Conservation (phyloP, 2,888 invertebrate species). For the Perdita meconis region DNA sequence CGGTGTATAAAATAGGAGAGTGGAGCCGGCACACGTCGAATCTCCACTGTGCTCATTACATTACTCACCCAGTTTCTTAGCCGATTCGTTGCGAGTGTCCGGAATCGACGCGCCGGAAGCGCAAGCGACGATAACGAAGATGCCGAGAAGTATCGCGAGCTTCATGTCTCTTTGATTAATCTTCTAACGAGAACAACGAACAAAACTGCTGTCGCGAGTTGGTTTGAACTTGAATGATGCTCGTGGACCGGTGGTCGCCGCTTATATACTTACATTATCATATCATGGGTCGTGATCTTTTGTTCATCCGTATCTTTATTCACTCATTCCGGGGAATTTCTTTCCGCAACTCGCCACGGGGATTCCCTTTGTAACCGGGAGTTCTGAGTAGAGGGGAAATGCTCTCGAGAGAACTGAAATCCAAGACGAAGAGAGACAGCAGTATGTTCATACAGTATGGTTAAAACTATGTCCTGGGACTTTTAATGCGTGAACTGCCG, state of each 20-base stretch:
- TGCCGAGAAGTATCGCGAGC: conserved; percentile 27
- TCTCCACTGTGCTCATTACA: too few relatives aligned
- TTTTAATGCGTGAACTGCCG: not conserved
- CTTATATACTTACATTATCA: conserved; percentile 49
- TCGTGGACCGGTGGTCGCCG: not conserved
- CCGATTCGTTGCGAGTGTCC: conserved; percentile 41
- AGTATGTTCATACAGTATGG: not conserved
- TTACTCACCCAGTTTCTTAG: conserved; percentile 53
- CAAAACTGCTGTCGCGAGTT: not conserved
- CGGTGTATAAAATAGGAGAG: too few relatives aligned
- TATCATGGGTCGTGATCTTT: conserved; percentile 7
- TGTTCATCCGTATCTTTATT: not conserved
- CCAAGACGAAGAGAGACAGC: not conserved
- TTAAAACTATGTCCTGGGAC: not conserved
- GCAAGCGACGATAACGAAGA: conserved; percentile 30
- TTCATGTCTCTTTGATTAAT: conserved; percentile 44
- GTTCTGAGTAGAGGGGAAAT: not conserved
- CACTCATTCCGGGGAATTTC: conserved; percentile 8
- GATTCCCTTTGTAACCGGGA: not conserved
- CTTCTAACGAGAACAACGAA: not conserved
- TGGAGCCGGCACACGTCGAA: too few relatives aligned
- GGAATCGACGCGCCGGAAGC: conserved; percentile 5
- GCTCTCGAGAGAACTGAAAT: not conserved
- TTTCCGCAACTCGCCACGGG: not conserved
- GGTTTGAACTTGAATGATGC: conserved; percentile 8